A percentile compares a stretch with the other conserved stretches of the same genome.
Evolutionary conservation across 2,113 vertebrate genomes (phyloP).

Genomic region (Ceyx cyanopectus): DNA sequence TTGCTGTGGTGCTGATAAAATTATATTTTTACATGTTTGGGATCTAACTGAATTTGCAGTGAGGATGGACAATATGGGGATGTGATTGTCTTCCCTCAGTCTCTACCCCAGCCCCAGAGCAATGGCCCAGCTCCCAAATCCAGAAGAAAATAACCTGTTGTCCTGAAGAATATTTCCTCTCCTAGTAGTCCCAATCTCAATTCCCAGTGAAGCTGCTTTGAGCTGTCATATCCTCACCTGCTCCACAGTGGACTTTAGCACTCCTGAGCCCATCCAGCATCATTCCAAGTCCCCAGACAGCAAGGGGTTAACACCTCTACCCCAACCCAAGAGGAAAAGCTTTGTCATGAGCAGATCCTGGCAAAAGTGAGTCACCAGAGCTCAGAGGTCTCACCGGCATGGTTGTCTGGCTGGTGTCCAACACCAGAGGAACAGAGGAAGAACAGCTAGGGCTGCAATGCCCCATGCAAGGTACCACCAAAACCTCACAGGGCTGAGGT

Average conservation of each 20-base stretch:
- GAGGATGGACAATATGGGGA: not conserved
- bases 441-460: not conserved
- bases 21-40: not conserved
- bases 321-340: not conserved
- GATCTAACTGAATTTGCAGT: not conserved
- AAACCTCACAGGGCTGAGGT: accelerated
- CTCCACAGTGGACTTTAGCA: not conserved
- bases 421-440: not conserved
- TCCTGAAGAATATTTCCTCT: not conserved
- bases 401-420: not conserved
- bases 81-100: not conserved
- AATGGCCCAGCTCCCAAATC: not conserved
- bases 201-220: accelerated
- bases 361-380: not conserved
- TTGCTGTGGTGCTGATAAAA: not conserved
- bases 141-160: not conserved
- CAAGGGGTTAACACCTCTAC: not conserved
- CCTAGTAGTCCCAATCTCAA: not conserved
- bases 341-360: not conserved
- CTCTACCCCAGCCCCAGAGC: too few species aligned
- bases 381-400: accelerated
- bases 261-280: not conserved
- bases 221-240: accelerated
- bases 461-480: not conserved
- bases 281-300: accelerated